These are phyloP conservation scores for Sarcophaga rosellei DNA, from an alignment of 2,888 invertebrate species.

Conservation along the genomic window DNA sequence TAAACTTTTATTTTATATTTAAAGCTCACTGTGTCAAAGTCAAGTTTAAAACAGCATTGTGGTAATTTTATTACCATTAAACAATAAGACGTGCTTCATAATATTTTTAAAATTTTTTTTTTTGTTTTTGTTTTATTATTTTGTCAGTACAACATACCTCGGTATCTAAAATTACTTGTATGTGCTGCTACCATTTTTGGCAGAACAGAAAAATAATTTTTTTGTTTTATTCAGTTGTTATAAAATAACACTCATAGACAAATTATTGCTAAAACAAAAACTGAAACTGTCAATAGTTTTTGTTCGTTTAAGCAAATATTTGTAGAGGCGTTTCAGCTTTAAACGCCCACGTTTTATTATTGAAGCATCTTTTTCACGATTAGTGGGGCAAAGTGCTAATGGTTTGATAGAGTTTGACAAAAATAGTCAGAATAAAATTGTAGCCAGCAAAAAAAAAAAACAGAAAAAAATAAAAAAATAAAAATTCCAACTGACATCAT, in stretches of 20 bases:
- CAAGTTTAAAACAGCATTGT: slow-evolving; percentile 70
- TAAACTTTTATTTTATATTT: not conserved
- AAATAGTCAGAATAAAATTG: slow-evolving; percentile 5
- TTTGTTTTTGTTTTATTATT: slow-evolving; percentile 2
- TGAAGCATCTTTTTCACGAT: slow-evolving; percentile 35
- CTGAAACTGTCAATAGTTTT: not conserved
- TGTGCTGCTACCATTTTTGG: slow-evolving; percentile 49
- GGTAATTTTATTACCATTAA: slow-evolving; percentile 7
- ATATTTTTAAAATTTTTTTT: slow-evolving; percentile 9
- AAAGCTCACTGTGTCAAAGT: slow-evolving; percentile 70
- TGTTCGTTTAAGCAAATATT: slow-evolving; percentile 18
- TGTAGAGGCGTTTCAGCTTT: slow-evolving; percentile 58
- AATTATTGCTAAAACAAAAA: slow-evolving; percentile 19
- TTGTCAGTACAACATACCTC: not conserved
- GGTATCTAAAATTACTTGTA: not conserved
- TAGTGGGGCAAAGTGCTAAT: slow-evolving; percentile 33
- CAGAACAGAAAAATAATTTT: slow-evolving; percentile 34
- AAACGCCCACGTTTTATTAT: slow-evolving; percentile 52
- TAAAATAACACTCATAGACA: slow-evolving; percentile 20
- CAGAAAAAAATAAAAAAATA: not conserved
- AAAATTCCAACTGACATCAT: not conserved
- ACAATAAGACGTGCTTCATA: slow-evolving; percentile 2
- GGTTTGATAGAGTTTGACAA: not conserved
- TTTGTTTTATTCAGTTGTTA: not conserved
- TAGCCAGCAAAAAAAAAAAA: not conserved